Evolutionary conservation across 2,797 vertebrate species (phyloP), one percentile per base, ranked within the genome.

Genomic region (Morus bassanus): DNA sequence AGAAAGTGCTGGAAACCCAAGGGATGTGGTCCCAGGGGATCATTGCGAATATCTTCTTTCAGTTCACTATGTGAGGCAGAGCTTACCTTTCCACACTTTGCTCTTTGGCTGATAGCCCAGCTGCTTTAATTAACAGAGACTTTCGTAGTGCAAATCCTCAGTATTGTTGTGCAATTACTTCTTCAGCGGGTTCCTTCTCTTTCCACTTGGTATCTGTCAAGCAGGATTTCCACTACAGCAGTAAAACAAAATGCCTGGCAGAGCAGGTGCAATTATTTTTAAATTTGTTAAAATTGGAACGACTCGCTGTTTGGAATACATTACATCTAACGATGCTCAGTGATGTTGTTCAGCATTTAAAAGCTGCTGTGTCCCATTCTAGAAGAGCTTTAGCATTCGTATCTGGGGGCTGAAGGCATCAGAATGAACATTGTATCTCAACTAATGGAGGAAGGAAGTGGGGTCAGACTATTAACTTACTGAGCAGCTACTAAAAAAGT

Each of bases 91-190:
- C 91, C 85, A 68, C 77, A 18, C 45, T 51, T 31, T 41, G 75
- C 90, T 80, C 93, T 65, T 35, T 64, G 82, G 89, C 89, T 65
- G 74, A 45, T 33, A 73, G 87, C 90, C 85, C n/a, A 0, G 65
- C 72, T 68, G 84, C 95, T 92, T 89, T 95, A 95, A 95, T 88
- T 84, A 96, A 65, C 85, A 33, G 50, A 68, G 89, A 51, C 78
- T 92, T 82, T n/a, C 13, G 0, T 56, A 65, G 67, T 33, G 79
- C 80, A 92, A 89, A 92, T 76, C 95, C 92, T 57, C 89, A 5
- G 84, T 6, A 65, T 35, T 89, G 72, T 41, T 74, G 74, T 61
- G 82, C 91, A 53, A 89, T 64, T 86, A 63, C 79, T 75, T 45
- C 91, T 96, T n/a, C 87, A 39, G 83, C 85, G 64, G 85, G 75